A percentile compares a stretch with the other conserved stretches of the same genome.
phyloP scores from a whole-genome alignment of 2,888 invertebrate species.

The Acleris sparsana region DNA sequence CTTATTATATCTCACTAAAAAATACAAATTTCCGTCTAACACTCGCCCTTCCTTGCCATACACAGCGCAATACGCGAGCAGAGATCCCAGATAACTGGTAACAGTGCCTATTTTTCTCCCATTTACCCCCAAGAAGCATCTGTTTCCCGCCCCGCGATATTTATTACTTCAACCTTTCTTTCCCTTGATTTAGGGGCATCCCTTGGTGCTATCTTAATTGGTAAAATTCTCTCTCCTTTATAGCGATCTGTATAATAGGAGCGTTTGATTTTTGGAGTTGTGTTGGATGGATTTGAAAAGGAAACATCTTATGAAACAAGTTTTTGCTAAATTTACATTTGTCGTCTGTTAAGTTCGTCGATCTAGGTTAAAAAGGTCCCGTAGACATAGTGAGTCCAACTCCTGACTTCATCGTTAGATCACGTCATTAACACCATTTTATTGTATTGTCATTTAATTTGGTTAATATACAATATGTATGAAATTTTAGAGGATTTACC shows the following conservation, averaged over 20 bases:
- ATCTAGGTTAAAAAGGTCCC: no score
- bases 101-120: slow-evolving; percentile 72
- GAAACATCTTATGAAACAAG: no score
- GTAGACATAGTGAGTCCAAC: no score
- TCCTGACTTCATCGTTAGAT: no score
- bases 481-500: no score
- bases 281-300: background rate
- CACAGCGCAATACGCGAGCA: slow-evolving; percentile 57
- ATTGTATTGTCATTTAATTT: no score
- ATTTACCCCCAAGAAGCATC: slow-evolving; percentile 59
- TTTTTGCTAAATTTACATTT: no score
- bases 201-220: slow-evolving; percentile 72
- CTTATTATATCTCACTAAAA: no score
- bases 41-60: slow-evolving; percentile 14
- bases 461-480: no score
- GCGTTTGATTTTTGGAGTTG: slow-evolving; percentile 30
- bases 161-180: slow-evolving; percentile 71
- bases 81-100: slow-evolving; percentile 64
- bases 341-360: no score
- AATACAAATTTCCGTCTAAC: slow-evolving; percentile 43
- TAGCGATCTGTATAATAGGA: slow-evolving; percentile 51
- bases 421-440: no score
- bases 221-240: slow-evolving; percentile 60
- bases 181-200: slow-evolving; percentile 70
- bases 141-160: slow-evolving; percentile 60